These are phyloP conservation scores for Nibea albiflora DNA, from an alignment of 2,113 vertebrate genomes.

Conservation along the genomic window DNA sequence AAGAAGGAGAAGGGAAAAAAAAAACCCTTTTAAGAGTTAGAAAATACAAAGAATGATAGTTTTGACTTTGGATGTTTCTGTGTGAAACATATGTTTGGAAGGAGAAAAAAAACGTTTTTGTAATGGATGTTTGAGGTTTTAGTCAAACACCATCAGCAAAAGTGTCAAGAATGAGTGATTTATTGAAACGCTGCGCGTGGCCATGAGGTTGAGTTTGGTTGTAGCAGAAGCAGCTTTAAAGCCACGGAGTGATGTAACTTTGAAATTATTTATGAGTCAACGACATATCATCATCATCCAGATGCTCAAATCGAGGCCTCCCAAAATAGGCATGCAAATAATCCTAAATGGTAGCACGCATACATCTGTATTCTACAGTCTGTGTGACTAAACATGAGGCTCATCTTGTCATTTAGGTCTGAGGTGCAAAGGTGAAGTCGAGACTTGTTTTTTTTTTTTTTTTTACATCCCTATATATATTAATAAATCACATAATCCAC, in stretches of 20 bases:
- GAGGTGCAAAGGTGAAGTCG: neutral
- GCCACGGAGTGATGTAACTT: constrained; percentile 49
- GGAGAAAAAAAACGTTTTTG: constrained; percentile 1
- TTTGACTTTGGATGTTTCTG: constrained; percentile 31
- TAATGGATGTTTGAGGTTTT: constrained; percentile 45
- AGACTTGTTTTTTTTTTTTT: neutral
- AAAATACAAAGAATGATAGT: constrained; percentile 26
- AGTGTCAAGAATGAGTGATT: constrained; percentile 50
- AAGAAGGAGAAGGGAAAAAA: neutral
- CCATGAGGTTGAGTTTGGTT: constrained; percentile 30
- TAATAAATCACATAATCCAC: constrained; percentile 23
- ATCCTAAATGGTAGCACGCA: constrained; percentile 21
- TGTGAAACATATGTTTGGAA: constrained; percentile 43
- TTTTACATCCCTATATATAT: neutral
- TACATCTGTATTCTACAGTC: neutral
- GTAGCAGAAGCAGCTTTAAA: constrained; percentile 44
- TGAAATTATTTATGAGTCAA: constrained; percentile 66
- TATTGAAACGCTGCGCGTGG: constrained; percentile 29
- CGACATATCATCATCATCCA: constrained; percentile 61
- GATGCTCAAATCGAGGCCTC: constrained; percentile 41
- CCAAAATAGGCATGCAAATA: constrained; percentile 35
- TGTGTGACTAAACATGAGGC: constrained; percentile 15
- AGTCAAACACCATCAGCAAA: constrained; percentile 54
- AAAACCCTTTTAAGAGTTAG: constrained; percentile 26
- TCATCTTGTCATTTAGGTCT: neutral